These are phyloP conservation scores for Hypsibius dujardini DNA, from an alignment of 1,140 invertebrate species.

Conservation along the genomic window DNA sequence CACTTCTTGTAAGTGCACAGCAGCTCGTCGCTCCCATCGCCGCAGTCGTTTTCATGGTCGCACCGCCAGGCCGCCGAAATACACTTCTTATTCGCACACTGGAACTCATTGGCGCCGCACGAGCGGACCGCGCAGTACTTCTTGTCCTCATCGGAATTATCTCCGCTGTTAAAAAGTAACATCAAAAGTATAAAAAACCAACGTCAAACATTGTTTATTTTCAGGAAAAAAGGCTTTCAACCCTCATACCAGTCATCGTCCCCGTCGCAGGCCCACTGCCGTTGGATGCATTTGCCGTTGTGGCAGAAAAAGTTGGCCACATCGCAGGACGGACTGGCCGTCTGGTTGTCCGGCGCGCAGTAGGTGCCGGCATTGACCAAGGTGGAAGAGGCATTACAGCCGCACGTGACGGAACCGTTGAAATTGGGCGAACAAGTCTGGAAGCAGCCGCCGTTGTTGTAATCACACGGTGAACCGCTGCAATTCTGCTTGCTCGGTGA, in stretches of 20 bases:
- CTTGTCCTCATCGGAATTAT: constrained; percentile 81
- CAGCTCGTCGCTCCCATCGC: constrained; percentile 70
- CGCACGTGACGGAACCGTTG: constrained; percentile 62
- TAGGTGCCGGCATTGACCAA: constrained; percentile 61
- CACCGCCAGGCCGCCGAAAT: constrained; percentile 76
- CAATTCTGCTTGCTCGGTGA: constrained; percentile 61
- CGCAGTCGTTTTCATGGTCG: constrained; percentile 72
- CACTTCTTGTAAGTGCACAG: background rate
- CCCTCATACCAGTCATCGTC: constrained; percentile 66
- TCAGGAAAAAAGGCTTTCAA: constrained; percentile 70
- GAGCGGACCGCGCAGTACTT: constrained; percentile 66
- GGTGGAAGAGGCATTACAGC: constrained; percentile 63
- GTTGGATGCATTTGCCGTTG: constrained; percentile 81
- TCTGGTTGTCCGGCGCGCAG: constrained; percentile 49
- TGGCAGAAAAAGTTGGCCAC: constrained; percentile 70
- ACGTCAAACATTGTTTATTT: constrained; percentile 63
- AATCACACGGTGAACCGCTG: constrained; percentile 56
- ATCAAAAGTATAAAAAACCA: no score
- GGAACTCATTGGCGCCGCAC: constrained; percentile 75
- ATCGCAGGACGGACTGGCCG: constrained; percentile 44
- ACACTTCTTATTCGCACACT: constrained; percentile 34
- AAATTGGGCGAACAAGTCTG: constrained; percentile 69
- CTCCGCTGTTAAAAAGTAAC: constrained; percentile 55
- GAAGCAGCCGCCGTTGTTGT: constrained; percentile 86
- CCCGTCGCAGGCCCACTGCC: constrained; percentile 89